phyloP scores from a whole-genome alignment of 1,140 invertebrate genomes.

The Aphelenchoides besseyi region DNA sequence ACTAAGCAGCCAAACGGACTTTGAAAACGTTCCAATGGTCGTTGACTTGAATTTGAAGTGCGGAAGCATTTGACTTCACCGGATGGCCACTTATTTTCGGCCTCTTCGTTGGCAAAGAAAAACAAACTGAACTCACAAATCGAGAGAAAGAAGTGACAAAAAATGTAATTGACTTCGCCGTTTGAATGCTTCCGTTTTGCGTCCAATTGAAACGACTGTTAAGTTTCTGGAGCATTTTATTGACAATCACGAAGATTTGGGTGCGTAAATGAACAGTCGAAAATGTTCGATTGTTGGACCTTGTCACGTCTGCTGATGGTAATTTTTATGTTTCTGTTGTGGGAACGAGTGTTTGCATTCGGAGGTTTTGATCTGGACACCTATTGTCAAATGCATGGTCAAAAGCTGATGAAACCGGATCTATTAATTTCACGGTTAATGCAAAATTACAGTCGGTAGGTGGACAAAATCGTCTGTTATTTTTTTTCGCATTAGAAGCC shows the following conservation, averaged over 20 bases:
- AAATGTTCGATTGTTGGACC: neutral
- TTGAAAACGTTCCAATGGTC: neutral
- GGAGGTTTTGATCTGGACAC: neutral
- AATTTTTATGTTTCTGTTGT: neutral
- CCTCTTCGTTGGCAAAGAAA: too few species aligned
- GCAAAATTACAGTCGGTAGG: conserved; percentile 1
- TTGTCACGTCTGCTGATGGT: neutral
- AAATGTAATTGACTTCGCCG: too few species aligned
- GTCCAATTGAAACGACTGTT: neutral
- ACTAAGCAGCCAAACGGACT: neutral
- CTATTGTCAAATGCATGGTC: neutral
- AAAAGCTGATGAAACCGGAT: neutral
- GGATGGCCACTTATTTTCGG: neutral
- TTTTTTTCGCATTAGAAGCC: conserved; percentile 28
- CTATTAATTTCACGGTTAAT: neutral
- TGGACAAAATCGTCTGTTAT: neutral
- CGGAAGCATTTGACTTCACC: neutral
- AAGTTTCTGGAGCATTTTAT: neutral
- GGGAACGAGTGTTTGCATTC: neutral
- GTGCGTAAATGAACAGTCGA: neutral
- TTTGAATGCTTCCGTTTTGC: too few species aligned
- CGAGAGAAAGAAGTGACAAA: too few species aligned
- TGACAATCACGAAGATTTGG: neutral
- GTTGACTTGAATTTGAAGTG: too few species aligned
- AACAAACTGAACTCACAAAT: too few species aligned